These are phyloP conservation scores for Spheniscus mendiculus DNA, from an alignment of 2,113 vertebrate species.

Conservation along the genomic window DNA sequence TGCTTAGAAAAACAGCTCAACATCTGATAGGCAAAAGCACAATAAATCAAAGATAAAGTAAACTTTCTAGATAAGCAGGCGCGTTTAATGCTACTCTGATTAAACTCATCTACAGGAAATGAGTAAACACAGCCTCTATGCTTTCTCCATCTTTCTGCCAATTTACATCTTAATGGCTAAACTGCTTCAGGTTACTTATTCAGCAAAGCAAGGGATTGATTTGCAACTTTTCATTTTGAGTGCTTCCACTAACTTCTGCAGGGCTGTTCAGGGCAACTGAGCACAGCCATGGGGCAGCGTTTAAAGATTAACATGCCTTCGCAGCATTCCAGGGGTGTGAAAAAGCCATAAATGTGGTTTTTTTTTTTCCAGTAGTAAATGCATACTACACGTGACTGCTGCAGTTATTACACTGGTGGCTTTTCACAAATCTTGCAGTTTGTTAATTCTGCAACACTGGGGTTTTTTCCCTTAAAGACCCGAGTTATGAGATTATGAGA, in stretches of 20 bases:
- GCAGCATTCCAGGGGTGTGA: neutral
- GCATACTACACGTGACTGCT: neutral
- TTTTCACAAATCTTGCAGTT: neutral
- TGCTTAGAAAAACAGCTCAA: neutral
- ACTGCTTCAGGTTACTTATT: conserved; percentile 48
- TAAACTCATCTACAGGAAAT: neutral
- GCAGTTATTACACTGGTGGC: neutral
- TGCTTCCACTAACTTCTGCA: neutral
- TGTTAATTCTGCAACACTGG: neutral
- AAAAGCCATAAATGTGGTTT: neutral
- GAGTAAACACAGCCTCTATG: conserved; percentile 1
- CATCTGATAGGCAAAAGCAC: neutral
- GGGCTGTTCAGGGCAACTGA: neutral
- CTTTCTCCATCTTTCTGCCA: neutral
- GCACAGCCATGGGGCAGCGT: neutral
- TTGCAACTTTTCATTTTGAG: conserved; percentile 1
- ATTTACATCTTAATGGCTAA: conserved; percentile 59
- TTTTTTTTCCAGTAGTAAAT: neutral
- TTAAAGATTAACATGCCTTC: conserved; percentile 60
- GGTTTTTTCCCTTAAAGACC: neutral
- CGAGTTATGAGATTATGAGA: neutral
- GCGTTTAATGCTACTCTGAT: neutral
- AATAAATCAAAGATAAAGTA: conserved; percentile 29
- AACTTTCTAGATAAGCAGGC: conserved; percentile 19
- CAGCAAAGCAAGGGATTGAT: conserved; percentile 14